Conservation (phyloP, 2,888 invertebrate species). For the Drosophila ustulata region DNA sequence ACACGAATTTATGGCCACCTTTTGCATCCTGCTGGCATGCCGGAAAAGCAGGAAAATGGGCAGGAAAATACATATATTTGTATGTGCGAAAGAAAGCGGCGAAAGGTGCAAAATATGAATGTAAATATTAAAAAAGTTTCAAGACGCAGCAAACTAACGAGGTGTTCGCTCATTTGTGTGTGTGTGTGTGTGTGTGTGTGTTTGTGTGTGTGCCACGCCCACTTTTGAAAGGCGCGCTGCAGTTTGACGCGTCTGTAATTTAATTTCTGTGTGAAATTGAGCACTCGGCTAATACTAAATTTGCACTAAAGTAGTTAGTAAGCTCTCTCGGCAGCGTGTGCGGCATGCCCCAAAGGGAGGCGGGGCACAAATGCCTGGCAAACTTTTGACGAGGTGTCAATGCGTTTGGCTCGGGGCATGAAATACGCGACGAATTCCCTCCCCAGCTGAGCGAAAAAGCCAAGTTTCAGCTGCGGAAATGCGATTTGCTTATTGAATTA, state of each 20-base stretch:
- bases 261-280: constrained; percentile 75
- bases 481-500: constrained; percentile 78
- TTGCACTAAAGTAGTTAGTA: constrained; percentile 76
- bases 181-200: neutral
- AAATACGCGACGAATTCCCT: constrained; percentile 17
- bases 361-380: constrained; percentile 18
- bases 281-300: constrained; percentile 79
- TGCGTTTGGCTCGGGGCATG: constrained; percentile 58
- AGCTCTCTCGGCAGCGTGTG: constrained; percentile 33
- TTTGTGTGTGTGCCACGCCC: constrained; percentile 1
- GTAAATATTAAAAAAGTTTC: constrained; percentile 82
- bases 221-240: constrained; percentile 34
- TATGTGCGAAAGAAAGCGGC: neutral
- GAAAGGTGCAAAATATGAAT: constrained; percentile 81
- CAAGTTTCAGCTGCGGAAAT: constrained; percentile 72
- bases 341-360: neutral
- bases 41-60: constrained; percentile 34
- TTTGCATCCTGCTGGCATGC: constrained; percentile 38
- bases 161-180: constrained; percentile 75
- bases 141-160: constrained; percentile 75
- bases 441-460: constrained; percentile 6
- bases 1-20: constrained; percentile 71
- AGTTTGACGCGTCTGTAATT: constrained; percentile 74
- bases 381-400: constrained; percentile 79
- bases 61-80: constrained; percentile 17